These are phyloP conservation scores for Ptilodon capucinus DNA, from an alignment of 2,888 invertebrate species.

Conservation along the genomic window DNA sequence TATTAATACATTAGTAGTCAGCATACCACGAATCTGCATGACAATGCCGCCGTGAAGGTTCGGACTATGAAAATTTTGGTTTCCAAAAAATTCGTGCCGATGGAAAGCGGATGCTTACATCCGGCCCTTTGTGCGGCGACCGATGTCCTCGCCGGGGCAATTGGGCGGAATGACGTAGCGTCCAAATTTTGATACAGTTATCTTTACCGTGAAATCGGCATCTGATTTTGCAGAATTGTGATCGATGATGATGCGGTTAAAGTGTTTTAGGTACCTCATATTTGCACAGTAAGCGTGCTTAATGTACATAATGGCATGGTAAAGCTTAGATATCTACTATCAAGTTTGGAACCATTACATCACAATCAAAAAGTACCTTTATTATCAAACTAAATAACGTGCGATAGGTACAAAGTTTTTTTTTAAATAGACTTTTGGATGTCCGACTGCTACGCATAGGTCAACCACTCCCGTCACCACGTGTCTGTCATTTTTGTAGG, in stretches of 20 bases:
- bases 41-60: conserved; percentile 64
- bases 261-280: not conserved
- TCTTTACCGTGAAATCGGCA: conserved; percentile 64
- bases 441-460: too few relatives aligned
- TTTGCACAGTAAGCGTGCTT: too few relatives aligned
- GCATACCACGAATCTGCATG: conserved; percentile 61
- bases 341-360: too few relatives aligned
- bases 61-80: conserved; percentile 75
- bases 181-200: conserved; percentile 71
- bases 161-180: conserved; percentile 62
- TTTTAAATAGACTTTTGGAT: too few relatives aligned
- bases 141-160: conserved; percentile 74
- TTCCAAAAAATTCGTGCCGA: conserved; percentile 75
- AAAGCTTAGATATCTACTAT: too few relatives aligned
- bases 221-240: conserved; percentile 45
- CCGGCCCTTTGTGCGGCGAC: conserved; percentile 67
- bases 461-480: too few relatives aligned
- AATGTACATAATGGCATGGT: too few relatives aligned
- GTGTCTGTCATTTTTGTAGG: too few relatives aligned
- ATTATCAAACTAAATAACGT: too few relatives aligned
- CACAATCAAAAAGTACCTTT: too few relatives aligned
- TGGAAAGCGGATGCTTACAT: conserved; percentile 71
- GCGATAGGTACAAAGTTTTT: too few relatives aligned
- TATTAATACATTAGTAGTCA: not conserved
- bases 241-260: conserved; percentile 22